Base-by-base conservation (phyloP, 92 coral and sea anemone genomes). In the Nematostella vectensis region DNA sequence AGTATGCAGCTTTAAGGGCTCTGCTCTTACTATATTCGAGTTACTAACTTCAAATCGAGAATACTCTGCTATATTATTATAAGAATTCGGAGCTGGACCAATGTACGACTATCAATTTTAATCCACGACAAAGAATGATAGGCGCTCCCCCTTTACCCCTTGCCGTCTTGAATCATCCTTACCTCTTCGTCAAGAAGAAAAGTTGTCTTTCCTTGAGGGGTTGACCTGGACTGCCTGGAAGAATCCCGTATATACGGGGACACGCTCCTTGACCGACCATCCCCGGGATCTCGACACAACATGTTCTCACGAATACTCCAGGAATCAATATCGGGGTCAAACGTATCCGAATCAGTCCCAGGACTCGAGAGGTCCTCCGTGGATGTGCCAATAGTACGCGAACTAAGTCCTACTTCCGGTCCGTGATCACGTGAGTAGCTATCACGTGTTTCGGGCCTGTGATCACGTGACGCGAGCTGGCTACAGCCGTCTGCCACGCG, bases 221-320 rank as follows among this genome's bases (percentile, higher is more conserved):
- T 30, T 17, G 42, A 19, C 8, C 47, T 51, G 24, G 13, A 31
- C 16, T 45, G 18, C 9, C 43, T 70, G 15, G 47, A 61, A 20
- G 25, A 54, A 24, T 59, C 69, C 27, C 63, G 57, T 19, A 42
- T 42, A 29, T 50, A 59, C 26, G 81, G 81, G 4, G 93, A 70
- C 40, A 28, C 74, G 39, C 81, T 76, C 23, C 78, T 52, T 4
- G 87, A 84, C 11, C 75, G 40, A 2, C 84, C 88, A 21, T 85
- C 84, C 6, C 62, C 88, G 10, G 63, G 63, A 11, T 48, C 81
- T n/a, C 94, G 73, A 36, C 45, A 65, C 48, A 70, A 47, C 48
- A 70, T 40, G 45, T 76, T 76, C 38, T 82, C 83, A 54, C 62
- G 75, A 31, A 58, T 79, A 50, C 48, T 64, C 94, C 94, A 84